Evolutionary conservation across 2,113 vertebrate genomes (phyloP).

Genomic region (Tiliqua scincoides): DNA sequence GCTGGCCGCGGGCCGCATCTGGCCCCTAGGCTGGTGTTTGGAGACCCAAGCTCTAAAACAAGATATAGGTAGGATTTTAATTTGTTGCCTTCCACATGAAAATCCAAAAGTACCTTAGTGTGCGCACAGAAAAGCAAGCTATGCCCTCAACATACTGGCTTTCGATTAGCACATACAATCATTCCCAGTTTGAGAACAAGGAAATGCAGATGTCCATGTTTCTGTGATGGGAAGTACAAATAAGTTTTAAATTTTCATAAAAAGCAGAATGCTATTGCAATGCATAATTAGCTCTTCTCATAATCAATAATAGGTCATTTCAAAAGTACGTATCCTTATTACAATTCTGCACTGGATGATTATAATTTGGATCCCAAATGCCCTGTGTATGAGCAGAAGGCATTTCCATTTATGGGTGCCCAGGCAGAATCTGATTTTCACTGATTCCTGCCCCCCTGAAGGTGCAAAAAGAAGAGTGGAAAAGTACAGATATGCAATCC

Average conservation of each 20-base stretch:
- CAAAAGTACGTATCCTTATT: not conserved
- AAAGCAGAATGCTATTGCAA: not conserved
- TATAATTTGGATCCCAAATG: not conserved
- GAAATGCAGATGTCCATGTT: not conserved
- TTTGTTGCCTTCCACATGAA: not conserved
- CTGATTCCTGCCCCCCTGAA: not conserved
- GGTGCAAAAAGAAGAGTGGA: not conserved
- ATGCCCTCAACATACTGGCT: not conserved
- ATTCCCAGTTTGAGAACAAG: not conserved
- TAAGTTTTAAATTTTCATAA: too few relatives aligned
- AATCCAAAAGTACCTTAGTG: too few relatives aligned
- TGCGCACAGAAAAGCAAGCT: not conserved
- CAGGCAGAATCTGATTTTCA: not conserved
- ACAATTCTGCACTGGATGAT: not conserved
- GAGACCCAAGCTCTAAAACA: not conserved
- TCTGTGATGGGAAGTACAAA: not conserved
- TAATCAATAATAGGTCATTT: not conserved
- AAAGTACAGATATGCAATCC: not conserved
- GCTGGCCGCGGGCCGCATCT: too few relatives aligned
- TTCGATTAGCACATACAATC: not conserved
- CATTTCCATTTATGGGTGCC: not conserved
- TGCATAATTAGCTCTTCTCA: not conserved
- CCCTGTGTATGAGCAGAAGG: not conserved
- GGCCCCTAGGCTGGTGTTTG: too few relatives aligned
- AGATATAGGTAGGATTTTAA: not conserved